Conservation (phyloP, 2,888 invertebrate species). For the Strigamia maritima region DNA sequence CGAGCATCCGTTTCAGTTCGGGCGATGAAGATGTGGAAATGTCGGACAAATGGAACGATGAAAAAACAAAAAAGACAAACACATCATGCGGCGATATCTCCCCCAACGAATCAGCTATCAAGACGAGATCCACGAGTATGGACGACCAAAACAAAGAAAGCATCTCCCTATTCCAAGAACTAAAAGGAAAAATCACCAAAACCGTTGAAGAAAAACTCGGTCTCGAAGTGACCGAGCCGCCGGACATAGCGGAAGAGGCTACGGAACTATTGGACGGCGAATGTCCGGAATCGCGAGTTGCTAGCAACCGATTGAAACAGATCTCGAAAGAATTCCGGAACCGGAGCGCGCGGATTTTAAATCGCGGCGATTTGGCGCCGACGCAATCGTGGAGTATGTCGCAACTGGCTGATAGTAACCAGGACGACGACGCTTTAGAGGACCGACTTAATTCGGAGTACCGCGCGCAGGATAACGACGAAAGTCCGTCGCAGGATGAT, state of each 20-base stretch:
- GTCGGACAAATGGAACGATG: too few species aligned
- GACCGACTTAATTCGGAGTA: slow-evolving; percentile 24
- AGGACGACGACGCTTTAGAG: slow-evolving; percentile 29
- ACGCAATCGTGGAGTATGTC: slow-evolving; percentile 5
- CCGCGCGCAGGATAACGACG: background rate
- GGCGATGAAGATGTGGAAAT: slow-evolving; percentile 70
- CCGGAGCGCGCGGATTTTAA: background rate
- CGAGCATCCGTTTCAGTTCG: slow-evolving; percentile 70
- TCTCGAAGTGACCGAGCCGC: background rate
- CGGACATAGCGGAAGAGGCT: background rate
- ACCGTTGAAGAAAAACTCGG: slow-evolving; percentile 70
- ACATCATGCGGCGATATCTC: too few species aligned
- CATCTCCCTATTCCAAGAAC: slow-evolving; percentile 69
- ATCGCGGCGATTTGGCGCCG: background rate
- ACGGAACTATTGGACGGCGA: background rate
- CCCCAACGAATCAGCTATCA: slow-evolving; percentile 46
- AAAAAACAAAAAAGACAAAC: too few species aligned
- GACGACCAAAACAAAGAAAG: slow-evolving; percentile 55
- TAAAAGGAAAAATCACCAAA: slow-evolving; percentile 71
- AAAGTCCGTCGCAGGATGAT: background rate
- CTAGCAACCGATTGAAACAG: background rate
- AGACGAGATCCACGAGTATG: slow-evolving; percentile 60
- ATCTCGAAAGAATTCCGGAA: background rate
- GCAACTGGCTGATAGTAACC: background rate
- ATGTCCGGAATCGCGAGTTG: background rate